Base-by-base conservation (phyloP, 2,113 vertebrate species). In the Strix aluco region DNA sequence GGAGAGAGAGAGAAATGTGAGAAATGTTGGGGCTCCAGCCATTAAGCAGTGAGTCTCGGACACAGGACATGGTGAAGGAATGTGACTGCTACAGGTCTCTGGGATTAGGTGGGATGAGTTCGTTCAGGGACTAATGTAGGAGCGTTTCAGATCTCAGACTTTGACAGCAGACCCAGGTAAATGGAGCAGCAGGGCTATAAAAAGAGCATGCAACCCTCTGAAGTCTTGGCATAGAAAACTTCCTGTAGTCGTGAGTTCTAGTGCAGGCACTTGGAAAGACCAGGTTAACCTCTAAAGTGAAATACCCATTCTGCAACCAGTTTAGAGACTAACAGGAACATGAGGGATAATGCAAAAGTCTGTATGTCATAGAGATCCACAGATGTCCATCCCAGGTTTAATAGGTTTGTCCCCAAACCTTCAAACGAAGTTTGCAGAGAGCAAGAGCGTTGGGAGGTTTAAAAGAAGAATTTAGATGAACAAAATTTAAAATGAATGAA, bases 201-300 rank as follows among this genome's bases (percentile, higher is more conserved):
- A 93, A 91, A 94, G 79, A 95, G 58, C 36, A 17, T 40, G 16
- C 63, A 92, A n/a, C 58, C 62, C 88, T 92, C 91, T 90, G 75
- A 94, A 93, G 94, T 75, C 86, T 87, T 90, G 94, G 75, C 88
- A 92, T 15, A 73, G 92, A 96, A 93, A 80, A 69, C 34, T 74
- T 90, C 36, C 38, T 2, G 1, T 47, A 69, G 36, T 80, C 63
- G 38, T 69, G 59, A 92, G 65, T 86, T 81, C 12, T 44, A 58
- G 26, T 38, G 54, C 62, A 67, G 74, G 40, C 69, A 15, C 59
- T 88, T 54, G 82, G 72, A 92, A 91, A 36, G 63, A 44, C 63
- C 22, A 36, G 25, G 32, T 58, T 90, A 75, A 94, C 72, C 34
- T 83, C 66, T 72, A 19, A 61, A 86, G 34, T 78, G 26, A 67